A percentile compares a stretch with the other conserved stretches of the same genome.
Conservation (phyloP, 2,797 vertebrate species). For the Miopithecus talapoin region DNA sequence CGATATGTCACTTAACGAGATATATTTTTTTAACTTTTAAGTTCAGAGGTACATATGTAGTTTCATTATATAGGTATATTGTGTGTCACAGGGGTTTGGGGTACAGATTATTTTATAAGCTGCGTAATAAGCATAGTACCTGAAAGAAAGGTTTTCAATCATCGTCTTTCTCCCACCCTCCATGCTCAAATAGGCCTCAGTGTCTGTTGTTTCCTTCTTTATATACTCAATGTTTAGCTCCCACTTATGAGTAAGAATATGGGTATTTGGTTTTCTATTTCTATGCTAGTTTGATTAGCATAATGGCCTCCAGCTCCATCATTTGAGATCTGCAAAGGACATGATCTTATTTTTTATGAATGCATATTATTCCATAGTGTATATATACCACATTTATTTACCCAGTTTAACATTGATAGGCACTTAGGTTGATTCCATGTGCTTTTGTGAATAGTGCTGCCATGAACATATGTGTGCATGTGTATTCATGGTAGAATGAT, state of each 20-base stretch:
- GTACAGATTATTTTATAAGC: background rate
- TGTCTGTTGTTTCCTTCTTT: background rate
- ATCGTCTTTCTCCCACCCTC: background rate
- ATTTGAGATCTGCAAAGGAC: background rate
- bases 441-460: no score
- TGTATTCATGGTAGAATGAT: background rate
- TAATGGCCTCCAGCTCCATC: background rate
- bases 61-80: background rate
- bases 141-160: background rate
- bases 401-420: no score
- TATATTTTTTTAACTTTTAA: background rate
- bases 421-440: no score
- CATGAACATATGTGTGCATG: background rate
- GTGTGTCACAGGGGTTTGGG: background rate
- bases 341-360: background rate
- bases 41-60: background rate
- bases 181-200: background rate
- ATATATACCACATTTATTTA: background rate
- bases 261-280: background rate
- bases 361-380: background rate
- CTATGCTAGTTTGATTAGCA: background rate
- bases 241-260: background rate
- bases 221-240: background rate
- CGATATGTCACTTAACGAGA: background rate
- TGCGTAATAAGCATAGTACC: background rate